Base-by-base conservation (phyloP, 2,797 vertebrate genomes). In the Ceryle rudis region DNA sequence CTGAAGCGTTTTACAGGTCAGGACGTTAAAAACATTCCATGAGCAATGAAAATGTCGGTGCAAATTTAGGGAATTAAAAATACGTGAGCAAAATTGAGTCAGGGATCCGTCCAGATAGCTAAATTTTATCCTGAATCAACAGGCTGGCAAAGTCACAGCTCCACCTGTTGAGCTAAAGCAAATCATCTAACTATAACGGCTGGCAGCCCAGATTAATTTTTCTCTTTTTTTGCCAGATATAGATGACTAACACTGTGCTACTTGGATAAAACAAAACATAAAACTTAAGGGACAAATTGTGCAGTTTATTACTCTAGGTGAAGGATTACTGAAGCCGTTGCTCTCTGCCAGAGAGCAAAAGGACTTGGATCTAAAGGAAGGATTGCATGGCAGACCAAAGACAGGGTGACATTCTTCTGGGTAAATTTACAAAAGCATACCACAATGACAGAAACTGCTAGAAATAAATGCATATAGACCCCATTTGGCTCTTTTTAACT, bases 91-190 rank as follows among this genome's bases (percentile, higher is more conserved):
- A 60, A 82, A 66, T 9, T 42, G 41, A 90, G 72, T 41, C 46
- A n/a, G 20, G 31, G 14, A 47, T 52, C 28, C 67, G 62, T 46
- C 57, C 84, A 69, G 29, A 17, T 17, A 69, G 55, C 23, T 71
- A 57, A 75, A 88, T 88, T 89, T 81, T 41, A 94, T 73, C 49
- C 35, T 83, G 54, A 74, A 81, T 90, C 73, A 83, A 86, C 82
- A 95, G 44, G 87, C 73, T 81, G 70, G 74, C 5, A 2, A 95
- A 93, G 94, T 86, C 90, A 96, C 78, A 97, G 94, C 95, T 95
- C 94, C 96, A 95, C 91, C 96, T 96, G 95, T 96, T 95, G 96
- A 96, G 90, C 74, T 95, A 71, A 95, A 95, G 70, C 55, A 92
- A 94, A 94, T 49, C 90, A 61, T 87, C 86, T 52, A 84, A 88